Percentiles rank a stretch among this genome's conserved stretches.
Evolutionary conservation across 1,140 invertebrate species (phyloP).

Genomic region (Pseudachorutes palmiensis): DNA sequence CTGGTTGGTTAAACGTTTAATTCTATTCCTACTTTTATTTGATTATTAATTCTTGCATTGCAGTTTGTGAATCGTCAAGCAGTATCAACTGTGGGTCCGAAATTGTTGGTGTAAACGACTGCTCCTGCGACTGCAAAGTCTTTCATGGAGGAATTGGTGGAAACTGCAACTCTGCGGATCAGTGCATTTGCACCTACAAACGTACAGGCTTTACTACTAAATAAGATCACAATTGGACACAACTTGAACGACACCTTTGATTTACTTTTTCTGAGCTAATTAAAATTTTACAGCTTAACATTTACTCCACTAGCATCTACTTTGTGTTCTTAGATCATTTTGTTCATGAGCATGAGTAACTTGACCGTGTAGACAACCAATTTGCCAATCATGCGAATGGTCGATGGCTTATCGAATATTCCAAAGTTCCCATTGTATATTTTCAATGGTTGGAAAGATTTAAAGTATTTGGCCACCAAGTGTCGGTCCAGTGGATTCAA

Average conservation of each 20-base stretch:
- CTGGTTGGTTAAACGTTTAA: no score
- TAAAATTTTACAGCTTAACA: no score
- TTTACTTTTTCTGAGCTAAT: no score
- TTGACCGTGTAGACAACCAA: neutral
- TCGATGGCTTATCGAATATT: neutral
- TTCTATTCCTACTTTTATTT: no score
- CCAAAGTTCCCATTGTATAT: neutral
- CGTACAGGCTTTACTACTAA: no score
- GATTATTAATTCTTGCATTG: no score
- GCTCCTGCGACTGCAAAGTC: neutral
- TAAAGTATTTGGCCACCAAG: neutral
- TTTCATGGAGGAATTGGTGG: neutral
- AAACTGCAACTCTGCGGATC: neutral
- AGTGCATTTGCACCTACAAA: neutral
- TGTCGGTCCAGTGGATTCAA: neutral
- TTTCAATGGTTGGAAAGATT: neutral
- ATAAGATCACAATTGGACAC: no score
- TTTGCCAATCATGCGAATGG: neutral
- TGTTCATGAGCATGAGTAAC: neutral
- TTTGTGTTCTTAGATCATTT: neutral
- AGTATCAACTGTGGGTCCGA: neutral
- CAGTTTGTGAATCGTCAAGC: neutral
- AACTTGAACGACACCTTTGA: no score
- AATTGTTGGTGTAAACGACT: neutral
- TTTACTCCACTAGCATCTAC: no score